Percentiles rank a stretch among this genome's conserved stretches.
Evolutionary conservation across 2,797 vertebrate species (phyloP).

Genomic region (Serranus cabrilla): DNA sequence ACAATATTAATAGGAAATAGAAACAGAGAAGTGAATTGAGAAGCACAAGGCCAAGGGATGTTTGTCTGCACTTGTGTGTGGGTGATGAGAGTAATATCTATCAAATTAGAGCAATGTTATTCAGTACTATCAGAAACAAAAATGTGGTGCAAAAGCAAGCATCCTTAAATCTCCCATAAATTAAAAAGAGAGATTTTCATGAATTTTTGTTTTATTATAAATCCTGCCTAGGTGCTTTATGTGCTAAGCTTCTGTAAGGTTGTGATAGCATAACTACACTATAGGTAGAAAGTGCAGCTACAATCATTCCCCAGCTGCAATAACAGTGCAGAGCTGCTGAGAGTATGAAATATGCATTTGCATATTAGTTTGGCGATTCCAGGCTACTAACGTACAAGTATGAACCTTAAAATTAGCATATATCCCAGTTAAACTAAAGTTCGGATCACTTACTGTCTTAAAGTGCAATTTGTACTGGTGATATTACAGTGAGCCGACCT

Average conservation of each 20-base stretch:
- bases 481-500: slow-evolving; percentile 18
- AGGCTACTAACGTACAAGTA: too few species aligned
- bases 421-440: not conserved
- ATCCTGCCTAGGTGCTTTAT: too few species aligned
- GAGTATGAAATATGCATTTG: too few species aligned
- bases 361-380: too few species aligned
- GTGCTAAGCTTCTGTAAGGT: too few species aligned
- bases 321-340: too few species aligned
- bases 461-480: slow-evolving; percentile 17
- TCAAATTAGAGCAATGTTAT: slow-evolving; percentile 16
- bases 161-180: not conserved
- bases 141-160: slow-evolving; percentile 2
- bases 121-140: slow-evolving; percentile 24
- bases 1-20: slow-evolving; percentile 41
- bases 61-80: slow-evolving; percentile 63
- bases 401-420: too few species aligned
- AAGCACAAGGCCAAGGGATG: slow-evolving; percentile 44
- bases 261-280: too few species aligned
- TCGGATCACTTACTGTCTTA: not conserved
- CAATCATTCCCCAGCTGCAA: too few species aligned
- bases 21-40: slow-evolving; percentile 17
- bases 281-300: too few species aligned
- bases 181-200: too few species aligned
- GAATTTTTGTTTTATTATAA: too few species aligned
- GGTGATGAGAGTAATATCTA: slow-evolving; percentile 41